phyloP scores from a whole-genome alignment of 2,113 vertebrate species.

The Poeciliopsis prolifica region DNA sequence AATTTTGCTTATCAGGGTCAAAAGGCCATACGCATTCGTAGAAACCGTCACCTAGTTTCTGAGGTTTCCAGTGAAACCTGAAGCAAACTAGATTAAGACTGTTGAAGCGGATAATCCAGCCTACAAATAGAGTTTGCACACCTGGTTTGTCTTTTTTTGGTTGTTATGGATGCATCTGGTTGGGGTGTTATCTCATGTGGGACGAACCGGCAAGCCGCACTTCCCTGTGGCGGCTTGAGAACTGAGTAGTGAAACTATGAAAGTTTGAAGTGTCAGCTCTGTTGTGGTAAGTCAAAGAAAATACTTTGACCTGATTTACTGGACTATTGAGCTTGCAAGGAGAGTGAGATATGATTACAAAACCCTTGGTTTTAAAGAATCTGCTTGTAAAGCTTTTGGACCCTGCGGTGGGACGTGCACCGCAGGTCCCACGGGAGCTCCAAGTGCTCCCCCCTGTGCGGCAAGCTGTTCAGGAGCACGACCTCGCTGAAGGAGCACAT shows the following conservation, averaged over 20 bases:
- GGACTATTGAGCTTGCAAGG: neutral
- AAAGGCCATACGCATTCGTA: slow-evolving; percentile 1
- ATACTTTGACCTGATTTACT: neutral
- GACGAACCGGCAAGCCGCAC: slow-evolving; percentile 5
- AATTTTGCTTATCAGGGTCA: too few relatives aligned
- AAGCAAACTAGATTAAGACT: slow-evolving; percentile 24
- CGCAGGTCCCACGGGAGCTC: too few relatives aligned
- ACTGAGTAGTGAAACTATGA: neutral
- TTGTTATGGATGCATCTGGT: slow-evolving; percentile 1
- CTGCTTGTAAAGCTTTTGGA: neutral
- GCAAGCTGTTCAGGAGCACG: too few relatives aligned
- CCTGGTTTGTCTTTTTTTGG: neutral
- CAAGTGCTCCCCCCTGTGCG: too few relatives aligned
- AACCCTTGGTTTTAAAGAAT: neutral
- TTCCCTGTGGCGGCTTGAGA: neutral
- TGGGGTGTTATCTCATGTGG: neutral
- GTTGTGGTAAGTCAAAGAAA: neutral
- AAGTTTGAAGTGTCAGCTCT: neutral
- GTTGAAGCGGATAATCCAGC: slow-evolving; percentile 26
- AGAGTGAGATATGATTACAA: neutral
- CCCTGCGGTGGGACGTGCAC: too few relatives aligned
- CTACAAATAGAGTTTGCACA: slow-evolving; percentile 27
- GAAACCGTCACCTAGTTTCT: neutral
- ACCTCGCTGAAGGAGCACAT: too few relatives aligned
- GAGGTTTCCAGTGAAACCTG: neutral